Evolutionary conservation across 2,888 invertebrate species (phyloP).

Genomic region (Hypomecis punctinalis): DNA sequence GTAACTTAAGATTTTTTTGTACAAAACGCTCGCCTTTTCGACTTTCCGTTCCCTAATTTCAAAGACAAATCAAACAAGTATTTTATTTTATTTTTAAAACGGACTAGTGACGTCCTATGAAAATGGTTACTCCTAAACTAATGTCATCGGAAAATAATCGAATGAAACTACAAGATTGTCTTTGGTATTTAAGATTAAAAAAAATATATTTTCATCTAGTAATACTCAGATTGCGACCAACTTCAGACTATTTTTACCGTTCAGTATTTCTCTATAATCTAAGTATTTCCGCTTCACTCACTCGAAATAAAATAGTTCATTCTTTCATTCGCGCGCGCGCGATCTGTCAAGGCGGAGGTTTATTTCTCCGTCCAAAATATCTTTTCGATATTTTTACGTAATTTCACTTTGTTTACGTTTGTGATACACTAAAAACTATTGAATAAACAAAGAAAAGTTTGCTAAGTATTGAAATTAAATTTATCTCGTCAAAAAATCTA

Average conservation of each 20-base stretch:
- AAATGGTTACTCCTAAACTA: background rate
- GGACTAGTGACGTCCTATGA: constrained; percentile 5
- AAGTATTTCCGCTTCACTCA: constrained; percentile 8
- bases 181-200: background rate
- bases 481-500: background rate
- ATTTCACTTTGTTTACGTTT: background rate
- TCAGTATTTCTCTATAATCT: too few relatives aligned
- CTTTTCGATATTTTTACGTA: constrained; percentile 14
- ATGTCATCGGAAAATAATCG: background rate
- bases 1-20: constrained; percentile 55
- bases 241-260: constrained; percentile 2
- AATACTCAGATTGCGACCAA: background rate
- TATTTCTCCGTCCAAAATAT: background rate
- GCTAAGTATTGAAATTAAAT: background rate
- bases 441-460: too few relatives aligned
- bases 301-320: background rate
- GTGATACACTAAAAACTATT: too few relatives aligned
- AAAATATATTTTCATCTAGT: background rate
- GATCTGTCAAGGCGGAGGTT: constrained; percentile 7
- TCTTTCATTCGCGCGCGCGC: constrained; percentile 30
- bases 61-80: constrained; percentile 57
- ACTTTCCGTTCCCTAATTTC: constrained; percentile 54
- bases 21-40: constrained; percentile 63
- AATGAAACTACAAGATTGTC: background rate
- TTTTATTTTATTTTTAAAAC: constrained; percentile 22